These are phyloP conservation scores for Sebastes iracundus DNA, from an alignment of 2,797 vertebrate species.

Conservation along the genomic window DNA sequence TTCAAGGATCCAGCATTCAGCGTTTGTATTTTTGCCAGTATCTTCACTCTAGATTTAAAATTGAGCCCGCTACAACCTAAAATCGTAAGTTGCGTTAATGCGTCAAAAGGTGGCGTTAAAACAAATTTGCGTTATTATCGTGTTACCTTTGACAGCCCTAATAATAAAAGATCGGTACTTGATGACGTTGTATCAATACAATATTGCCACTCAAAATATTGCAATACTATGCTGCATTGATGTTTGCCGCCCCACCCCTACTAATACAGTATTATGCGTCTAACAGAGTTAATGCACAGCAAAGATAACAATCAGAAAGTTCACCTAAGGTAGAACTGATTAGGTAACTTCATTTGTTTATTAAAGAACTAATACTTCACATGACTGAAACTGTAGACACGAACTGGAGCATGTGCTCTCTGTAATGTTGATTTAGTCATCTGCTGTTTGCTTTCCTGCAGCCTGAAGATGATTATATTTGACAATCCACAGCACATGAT, in stretches of 20 bases:
- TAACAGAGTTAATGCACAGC: neutral
- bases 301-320: neutral
- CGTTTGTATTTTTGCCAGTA: neutral
- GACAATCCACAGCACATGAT: conserved; percentile 38
- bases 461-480: conserved; percentile 49
- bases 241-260: neutral
- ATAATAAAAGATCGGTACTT: no score
- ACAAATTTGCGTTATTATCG: no score
- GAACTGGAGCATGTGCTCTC: conserved; percentile 11
- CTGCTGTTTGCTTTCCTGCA: conserved; percentile 51
- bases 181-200: no score
- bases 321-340: neutral
- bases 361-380: neutral
- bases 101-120: no score
- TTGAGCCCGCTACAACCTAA: no score
- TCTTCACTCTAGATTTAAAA: no score
- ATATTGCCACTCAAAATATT: no score
- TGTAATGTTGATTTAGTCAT: conserved; percentile 53
- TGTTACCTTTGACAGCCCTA: no score
- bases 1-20: neutral
- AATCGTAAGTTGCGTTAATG: no score
- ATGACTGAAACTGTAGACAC: conserved; percentile 17
- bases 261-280: neutral
- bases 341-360: neutral
- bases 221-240: no score